Percentiles rank a stretch among this genome's conserved stretches.
These are phyloP conservation scores for Brachionus plicatilis DNA, from an alignment of 1,140 invertebrate species.

Conservation along the genomic window DNA sequence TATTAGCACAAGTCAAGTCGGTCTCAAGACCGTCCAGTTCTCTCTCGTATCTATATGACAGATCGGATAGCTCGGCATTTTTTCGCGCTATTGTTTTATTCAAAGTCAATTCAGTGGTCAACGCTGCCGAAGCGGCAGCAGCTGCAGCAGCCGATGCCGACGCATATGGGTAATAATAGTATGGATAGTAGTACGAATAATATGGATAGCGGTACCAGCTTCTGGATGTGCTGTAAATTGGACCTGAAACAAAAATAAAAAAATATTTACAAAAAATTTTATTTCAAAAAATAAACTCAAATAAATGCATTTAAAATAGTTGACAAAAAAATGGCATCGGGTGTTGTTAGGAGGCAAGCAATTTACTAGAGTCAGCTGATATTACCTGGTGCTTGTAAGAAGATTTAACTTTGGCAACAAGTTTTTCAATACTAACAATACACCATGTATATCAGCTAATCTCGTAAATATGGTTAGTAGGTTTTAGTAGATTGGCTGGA, in stretches of 20 bases:
- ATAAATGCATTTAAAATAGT: constrained; percentile 7
- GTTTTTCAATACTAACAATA: constrained; percentile 25
- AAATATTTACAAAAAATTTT: constrained; percentile 3
- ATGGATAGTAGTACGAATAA: constrained; percentile 17
- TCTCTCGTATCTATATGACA: constrained; percentile 53
- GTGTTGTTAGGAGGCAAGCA: background rate
- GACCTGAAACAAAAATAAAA: background rate
- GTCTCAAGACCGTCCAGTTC: constrained; percentile 48
- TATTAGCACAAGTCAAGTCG: constrained; percentile 46
- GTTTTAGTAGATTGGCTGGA: background rate
- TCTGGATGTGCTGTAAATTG: background rate
- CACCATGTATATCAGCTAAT: constrained; percentile 40
- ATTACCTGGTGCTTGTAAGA: constrained; percentile 41
- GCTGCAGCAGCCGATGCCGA: background rate
- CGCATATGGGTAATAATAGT: constrained; percentile 34
- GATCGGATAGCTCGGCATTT: constrained; percentile 46
- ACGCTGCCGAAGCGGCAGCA: background rate
- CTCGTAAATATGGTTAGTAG: constrained; percentile 29
- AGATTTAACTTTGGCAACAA: background rate
- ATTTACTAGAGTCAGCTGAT: constrained; percentile 36
- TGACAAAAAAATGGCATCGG: background rate
- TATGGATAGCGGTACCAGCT: background rate
- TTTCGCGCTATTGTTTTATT: background rate
- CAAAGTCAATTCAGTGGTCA: constrained; percentile 1
- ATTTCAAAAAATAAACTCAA: background rate